Base-by-base conservation (phyloP, 2,888 invertebrate genomes). In the Miltochrista miniata region DNA sequence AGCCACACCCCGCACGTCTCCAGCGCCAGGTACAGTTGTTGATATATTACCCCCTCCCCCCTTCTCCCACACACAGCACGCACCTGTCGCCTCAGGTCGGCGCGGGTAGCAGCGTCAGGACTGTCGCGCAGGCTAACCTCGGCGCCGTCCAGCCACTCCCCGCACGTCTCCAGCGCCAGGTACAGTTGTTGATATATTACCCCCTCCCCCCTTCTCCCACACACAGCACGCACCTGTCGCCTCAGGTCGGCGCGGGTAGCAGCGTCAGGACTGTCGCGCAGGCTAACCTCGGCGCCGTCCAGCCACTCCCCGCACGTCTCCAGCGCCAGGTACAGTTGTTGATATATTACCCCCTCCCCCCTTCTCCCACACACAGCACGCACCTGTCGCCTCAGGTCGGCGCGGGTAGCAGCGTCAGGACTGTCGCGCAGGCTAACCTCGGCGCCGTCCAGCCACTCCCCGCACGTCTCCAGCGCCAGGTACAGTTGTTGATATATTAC, bases 101-200 rank as follows among this genome's bases (percentile, higher is more conserved):
- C 18, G 18, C 2, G 18, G 18, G 2, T 5, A 4, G 18, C 5
- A 5, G 18, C 3, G 18, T 24, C 3, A 24, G 18, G 18, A 5
- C 18, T 2, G 18, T 2, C 18, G 18, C 18, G 18, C 18, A 24
- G 18, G 5, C 18, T 2, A 2, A 24, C 3, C 76, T 94, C 94
- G 45, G 93, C 92, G 40, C 83, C 86, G 63, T 93, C 93, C 56
- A 95, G 82, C 92, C 94, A 93, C 92, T 92, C 94, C 93, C 43
- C 43, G 24, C 35, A 24, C 35, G 24, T 1, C 24, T 44, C 43
- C 43, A 44, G 92, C 88, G 79, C 92, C 12, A 9, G 31, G 18
- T 24, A 24, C 5, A 24, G 18, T 24, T 24, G 18, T 24, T 2
- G 2, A 4, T 24, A 24, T 2, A n/a, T n/a, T n/a, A n/a, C n/a